These are phyloP conservation scores for Tromatobia lineatoria DNA, from an alignment of 2,888 invertebrate species.

Conservation along the genomic window DNA sequence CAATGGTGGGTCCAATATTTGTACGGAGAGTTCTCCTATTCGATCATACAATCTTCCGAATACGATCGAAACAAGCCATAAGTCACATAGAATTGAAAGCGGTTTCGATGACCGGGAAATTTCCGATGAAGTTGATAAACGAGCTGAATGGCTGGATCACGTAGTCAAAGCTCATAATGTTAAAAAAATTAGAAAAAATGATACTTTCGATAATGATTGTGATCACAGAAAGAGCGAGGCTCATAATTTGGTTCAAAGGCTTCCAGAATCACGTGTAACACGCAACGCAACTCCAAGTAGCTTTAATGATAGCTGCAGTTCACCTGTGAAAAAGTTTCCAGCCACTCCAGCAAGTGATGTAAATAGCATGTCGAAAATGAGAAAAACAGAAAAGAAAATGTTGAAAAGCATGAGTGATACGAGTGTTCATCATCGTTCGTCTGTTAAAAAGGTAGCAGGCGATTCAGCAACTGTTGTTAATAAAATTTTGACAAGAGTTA, in stretches of 20 bases:
- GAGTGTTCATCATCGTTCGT: background rate
- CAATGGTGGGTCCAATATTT: slow-evolving; percentile 10
- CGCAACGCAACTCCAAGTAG: background rate
- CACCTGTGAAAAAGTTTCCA: background rate
- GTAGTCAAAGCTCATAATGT: slow-evolving; percentile 42
- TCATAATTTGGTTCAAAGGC: slow-evolving; percentile 30
- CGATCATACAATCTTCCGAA: background rate
- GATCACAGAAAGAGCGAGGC: slow-evolving; percentile 1
- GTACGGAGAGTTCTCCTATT: slow-evolving; percentile 31
- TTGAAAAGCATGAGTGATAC: background rate
- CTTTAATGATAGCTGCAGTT: background rate
- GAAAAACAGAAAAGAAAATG: background rate
- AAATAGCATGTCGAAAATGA: background rate
- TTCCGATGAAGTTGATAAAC: slow-evolving; percentile 40
- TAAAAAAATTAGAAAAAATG: slow-evolving; percentile 3
- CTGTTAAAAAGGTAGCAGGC: background rate
- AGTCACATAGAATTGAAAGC: background rate
- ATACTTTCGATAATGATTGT: background rate
- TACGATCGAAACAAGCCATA: background rate
- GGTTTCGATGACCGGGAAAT: slow-evolving; percentile 12
- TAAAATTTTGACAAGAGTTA: background rate
- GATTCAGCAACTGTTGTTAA: background rate
- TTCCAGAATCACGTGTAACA: background rate
- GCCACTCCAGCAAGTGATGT: background rate
- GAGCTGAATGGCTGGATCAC: slow-evolving; percentile 65